Conservation (phyloP, 2,113 vertebrate species). For the Leptobrachium ailaonicum region DNA sequence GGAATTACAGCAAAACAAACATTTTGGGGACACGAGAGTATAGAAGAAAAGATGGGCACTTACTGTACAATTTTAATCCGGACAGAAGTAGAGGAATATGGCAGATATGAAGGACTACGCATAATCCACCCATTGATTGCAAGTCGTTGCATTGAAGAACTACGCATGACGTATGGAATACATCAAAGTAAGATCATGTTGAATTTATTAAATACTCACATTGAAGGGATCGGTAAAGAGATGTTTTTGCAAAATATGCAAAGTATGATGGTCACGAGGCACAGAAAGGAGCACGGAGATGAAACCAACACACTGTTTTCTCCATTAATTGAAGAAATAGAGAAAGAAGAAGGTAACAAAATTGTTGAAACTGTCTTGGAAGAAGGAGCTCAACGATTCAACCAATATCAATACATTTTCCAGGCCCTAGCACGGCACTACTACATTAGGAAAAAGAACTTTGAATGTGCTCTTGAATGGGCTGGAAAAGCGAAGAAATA, state of each 20-base stretch:
- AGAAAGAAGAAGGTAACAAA: constrained; percentile 52
- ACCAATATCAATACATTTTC: constrained; percentile 68
- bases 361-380: constrained; percentile 62
- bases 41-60: constrained; percentile 71
- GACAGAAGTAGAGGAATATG: constrained; percentile 57
- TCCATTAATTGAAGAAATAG: constrained; percentile 73
- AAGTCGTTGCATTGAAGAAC: constrained; percentile 67
- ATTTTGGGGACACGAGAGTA: constrained; percentile 57
- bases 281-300: constrained; percentile 59
- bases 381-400: constrained; percentile 65
- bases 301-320: constrained; percentile 71
- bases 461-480: constrained; percentile 64
- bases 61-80: constrained; percentile 71
- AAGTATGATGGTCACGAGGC: constrained; percentile 73
- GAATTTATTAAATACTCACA: constrained; percentile 61
- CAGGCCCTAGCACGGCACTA: constrained; percentile 81
- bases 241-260: constrained; percentile 68
- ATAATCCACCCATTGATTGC: constrained; percentile 74
- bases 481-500: constrained; percentile 66
- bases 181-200: constrained; percentile 65
- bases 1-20: constrained; percentile 57
- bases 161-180: constrained; percentile 59
- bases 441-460: constrained; percentile 74
- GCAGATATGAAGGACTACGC: constrained; percentile 64
- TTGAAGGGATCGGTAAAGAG: constrained; percentile 68